These are phyloP conservation scores for Luperina testacea DNA, from an alignment of 2,888 invertebrate species.

Conservation along the genomic window DNA sequence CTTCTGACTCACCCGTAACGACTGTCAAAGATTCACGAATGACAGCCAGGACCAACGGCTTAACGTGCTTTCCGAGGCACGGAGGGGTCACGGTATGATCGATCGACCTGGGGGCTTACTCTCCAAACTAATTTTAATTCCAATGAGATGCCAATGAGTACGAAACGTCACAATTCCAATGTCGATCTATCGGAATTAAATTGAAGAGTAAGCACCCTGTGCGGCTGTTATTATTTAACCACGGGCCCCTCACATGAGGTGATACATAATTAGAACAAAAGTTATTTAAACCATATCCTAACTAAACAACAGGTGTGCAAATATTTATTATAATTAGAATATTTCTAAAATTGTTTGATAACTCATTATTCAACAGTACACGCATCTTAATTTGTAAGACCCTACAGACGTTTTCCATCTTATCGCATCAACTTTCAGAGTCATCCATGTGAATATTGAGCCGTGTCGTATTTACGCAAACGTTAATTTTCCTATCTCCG, in stretches of 20 bases:
- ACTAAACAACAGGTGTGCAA: not conserved
- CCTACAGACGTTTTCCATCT: constrained; percentile 21
- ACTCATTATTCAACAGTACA: not conserved
- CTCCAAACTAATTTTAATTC: no score
- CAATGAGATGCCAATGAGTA: no score
- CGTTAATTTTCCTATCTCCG: constrained; percentile 33
- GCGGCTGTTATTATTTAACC: no score
- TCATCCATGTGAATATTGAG: constrained; percentile 41
- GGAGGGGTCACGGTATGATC: no score
- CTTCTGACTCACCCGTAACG: no score
- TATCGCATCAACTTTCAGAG: constrained; percentile 29
- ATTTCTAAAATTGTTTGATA: not conserved
- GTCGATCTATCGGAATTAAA: no score
- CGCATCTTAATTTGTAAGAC: constrained; percentile 13
- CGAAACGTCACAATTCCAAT: no score
- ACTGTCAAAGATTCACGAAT: no score
- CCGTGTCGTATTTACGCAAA: constrained; percentile 37
- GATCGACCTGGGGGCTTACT: no score
- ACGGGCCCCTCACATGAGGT: not conserved
- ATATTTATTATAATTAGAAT: not conserved
- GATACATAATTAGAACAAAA: not conserved
- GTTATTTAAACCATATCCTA: not conserved
- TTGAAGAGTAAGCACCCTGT: no score
- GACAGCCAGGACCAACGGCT: no score
- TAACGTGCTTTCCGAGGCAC: no score